Percentiles rank a stretch among this genome's conserved stretches.
Conservation (phyloP, 2,888 invertebrate species). For the Plagodis dolabraria region DNA sequence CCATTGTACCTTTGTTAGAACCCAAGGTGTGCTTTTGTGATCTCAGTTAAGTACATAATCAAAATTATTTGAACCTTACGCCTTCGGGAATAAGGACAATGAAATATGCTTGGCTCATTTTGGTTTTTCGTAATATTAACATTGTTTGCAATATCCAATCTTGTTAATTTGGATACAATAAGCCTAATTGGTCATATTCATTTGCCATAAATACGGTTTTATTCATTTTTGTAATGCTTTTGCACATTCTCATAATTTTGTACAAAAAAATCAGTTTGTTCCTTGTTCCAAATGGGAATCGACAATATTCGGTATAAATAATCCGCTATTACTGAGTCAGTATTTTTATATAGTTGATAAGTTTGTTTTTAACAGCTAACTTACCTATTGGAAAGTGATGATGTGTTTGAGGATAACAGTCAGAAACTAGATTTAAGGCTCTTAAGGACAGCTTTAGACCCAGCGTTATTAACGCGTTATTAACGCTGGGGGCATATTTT, state of each 20-base stretch:
- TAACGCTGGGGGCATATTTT: too few species aligned
- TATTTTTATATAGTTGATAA: too few species aligned
- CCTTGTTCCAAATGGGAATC: too few species aligned
- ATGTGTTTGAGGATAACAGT: too few species aligned
- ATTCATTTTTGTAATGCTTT: constrained; percentile 6
- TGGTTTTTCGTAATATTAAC: constrained; percentile 10
- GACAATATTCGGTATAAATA: too few species aligned
- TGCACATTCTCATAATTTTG: constrained; percentile 1
- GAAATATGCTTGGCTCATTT: constrained; percentile 1
- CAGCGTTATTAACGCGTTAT: too few species aligned
- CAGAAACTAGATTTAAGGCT: too few species aligned
- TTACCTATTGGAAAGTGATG: too few species aligned
- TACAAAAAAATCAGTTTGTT: neutral
- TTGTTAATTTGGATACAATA: constrained; percentile 35
- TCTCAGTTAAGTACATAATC: constrained; percentile 49
- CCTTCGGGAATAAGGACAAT: constrained; percentile 11
- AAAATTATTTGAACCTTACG: constrained; percentile 16
- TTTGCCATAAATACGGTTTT: constrained; percentile 13
- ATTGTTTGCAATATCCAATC: constrained; percentile 31
- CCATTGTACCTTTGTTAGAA: constrained; percentile 69
- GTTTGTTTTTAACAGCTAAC: too few species aligned
- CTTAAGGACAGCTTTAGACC: too few species aligned
- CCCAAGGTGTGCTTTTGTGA: constrained; percentile 65
- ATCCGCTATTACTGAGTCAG: too few species aligned
- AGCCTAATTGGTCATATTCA: constrained; percentile 23